These are phyloP conservation scores for Pangasianodon hypophthalmus DNA, from an alignment of 2,113 vertebrate genomes.

Conservation along the genomic window DNA sequence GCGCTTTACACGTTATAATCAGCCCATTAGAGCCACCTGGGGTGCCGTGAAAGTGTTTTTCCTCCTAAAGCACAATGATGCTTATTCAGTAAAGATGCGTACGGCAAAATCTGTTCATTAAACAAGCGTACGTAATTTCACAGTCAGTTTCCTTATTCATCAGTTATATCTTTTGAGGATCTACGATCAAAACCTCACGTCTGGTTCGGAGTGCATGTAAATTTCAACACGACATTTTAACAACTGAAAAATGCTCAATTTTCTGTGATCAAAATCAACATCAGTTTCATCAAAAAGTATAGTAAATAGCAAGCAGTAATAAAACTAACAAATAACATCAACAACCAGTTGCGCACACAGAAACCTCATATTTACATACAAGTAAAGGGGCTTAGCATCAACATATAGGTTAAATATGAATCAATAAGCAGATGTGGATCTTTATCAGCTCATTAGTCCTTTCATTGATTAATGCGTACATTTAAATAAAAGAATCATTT, in stretches of 20 bases:
- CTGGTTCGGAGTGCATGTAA: not conserved
- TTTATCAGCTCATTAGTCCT: not conserved
- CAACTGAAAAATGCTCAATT: not conserved
- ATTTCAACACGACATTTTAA: not conserved
- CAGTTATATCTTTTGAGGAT: not conserved
- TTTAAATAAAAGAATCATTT: not conserved
- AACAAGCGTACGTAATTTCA: not conserved
- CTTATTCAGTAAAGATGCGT: not conserved
- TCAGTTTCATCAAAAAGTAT: not conserved
- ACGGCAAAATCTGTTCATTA: not conserved
- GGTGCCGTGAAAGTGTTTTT: too few species aligned
- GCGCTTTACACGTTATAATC: not conserved
- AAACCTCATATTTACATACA: not conserved
- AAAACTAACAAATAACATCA: not conserved
- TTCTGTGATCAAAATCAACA: not conserved
- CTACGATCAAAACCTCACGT: not conserved
- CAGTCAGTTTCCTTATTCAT: not conserved
- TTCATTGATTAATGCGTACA: not conserved
- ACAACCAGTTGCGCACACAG: not conserved
- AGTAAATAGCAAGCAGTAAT: not conserved
- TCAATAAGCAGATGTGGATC: not conserved
- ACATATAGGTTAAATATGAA: not conserved
- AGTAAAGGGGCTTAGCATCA: not conserved
- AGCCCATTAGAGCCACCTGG: not conserved
- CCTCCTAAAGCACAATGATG: not conserved